A percentile compares a stretch with the other conserved stretches of the same genome.
Evolutionary conservation across 2,113 vertebrate genomes (phyloP).

Genomic region (Bubo scandiacus): DNA sequence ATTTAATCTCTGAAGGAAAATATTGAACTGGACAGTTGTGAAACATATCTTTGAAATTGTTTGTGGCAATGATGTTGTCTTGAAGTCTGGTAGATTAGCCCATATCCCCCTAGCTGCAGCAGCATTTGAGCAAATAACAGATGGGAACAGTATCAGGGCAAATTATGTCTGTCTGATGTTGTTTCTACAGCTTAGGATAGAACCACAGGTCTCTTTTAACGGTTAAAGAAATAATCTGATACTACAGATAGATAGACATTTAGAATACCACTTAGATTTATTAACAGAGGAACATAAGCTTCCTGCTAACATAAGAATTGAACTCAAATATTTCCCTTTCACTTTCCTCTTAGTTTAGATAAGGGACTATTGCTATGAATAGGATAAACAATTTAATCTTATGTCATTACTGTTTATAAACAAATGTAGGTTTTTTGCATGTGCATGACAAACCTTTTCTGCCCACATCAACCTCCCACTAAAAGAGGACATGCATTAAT

Average conservation of each 20-base stretch:
- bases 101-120: background rate
- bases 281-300: background rate
- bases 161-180: background rate
- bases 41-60: background rate
- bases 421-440: background rate
- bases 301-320: background rate
- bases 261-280: background rate
- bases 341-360: background rate
- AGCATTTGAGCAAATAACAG: background rate
- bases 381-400: background rate
- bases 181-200: background rate
- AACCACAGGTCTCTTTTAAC: background rate
- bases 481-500: background rate
- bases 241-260: background rate
- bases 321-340: background rate
- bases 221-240: background rate
- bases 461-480: background rate
- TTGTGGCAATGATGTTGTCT: background rate
- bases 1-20: background rate
- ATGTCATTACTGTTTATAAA: background rate
- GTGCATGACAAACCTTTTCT: accelerated
- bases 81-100: background rate
- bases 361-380: background rate
- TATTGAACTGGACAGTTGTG: background rate
- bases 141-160: background rate